phyloP scores from a whole-genome alignment of 2,888 invertebrate species.

The Doris montereyensis region DNA sequence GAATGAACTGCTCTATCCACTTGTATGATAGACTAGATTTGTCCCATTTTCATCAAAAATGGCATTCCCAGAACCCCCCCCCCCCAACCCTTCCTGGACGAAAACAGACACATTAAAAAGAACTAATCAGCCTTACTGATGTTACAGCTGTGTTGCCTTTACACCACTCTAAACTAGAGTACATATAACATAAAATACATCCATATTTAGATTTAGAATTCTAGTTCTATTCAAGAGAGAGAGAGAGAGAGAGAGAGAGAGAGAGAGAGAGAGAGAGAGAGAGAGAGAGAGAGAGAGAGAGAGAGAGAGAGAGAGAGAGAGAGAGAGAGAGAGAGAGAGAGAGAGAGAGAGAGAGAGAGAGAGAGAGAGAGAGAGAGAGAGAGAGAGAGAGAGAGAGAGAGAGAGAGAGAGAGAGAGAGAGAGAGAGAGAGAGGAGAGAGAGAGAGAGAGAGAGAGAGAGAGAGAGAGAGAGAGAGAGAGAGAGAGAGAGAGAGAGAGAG shows the following conservation, averaged over 20 bases:
- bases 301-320: constrained; percentile 26
- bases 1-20: no score
- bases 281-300: constrained; percentile 8
- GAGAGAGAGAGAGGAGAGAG: constrained; percentile 7
- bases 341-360: background rate
- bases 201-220: background rate
- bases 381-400: constrained; percentile 10
- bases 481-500: constrained; percentile 45
- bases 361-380: background rate
- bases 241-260: background rate
- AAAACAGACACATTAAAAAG: no score
- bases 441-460: constrained; percentile 44
- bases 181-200: no score
- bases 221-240: background rate
- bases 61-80: no score
- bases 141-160: no score
- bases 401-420: constrained; percentile 6
- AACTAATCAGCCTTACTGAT: no score
- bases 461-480: constrained; percentile 47
- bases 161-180: no score
- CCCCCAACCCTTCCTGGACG: no score
- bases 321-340: constrained; percentile 22
- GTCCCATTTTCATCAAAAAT: no score
- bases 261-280: constrained; percentile 6
- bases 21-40: no score